phyloP scores from a whole-genome alignment of 2,113 vertebrate species.

The Puffinus mauretanicus region DNA sequence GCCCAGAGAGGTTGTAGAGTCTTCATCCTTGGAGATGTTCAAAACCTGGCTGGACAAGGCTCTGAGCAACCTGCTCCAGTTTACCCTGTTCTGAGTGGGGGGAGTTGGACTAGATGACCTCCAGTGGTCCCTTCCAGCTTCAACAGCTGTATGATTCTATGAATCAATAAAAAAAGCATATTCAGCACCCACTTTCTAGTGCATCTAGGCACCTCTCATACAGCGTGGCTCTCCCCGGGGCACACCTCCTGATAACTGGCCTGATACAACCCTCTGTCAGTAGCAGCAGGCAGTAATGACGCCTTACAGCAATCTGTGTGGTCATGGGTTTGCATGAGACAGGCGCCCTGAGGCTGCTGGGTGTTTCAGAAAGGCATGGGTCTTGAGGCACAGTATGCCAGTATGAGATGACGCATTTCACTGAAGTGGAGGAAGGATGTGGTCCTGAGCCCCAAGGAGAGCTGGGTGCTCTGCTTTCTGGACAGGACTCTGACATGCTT shows the following conservation, averaged over 20 bases:
- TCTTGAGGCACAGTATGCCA: not conserved
- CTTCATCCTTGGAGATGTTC: not conserved
- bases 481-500: not conserved
- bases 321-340: not conserved
- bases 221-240: not conserved
- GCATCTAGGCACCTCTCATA: not conserved
- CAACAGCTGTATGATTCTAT: not conserved
- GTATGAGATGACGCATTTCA: not conserved
- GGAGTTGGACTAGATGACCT: not conserved
- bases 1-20: not conserved
- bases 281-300: not conserved
- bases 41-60: not conserved
- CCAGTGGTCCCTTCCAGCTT: not conserved
- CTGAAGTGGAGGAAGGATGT: not conserved
- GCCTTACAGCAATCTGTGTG: not conserved
- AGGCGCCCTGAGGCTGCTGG: not conserved
- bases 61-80: not conserved
- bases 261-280: no score
- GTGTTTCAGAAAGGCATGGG: not conserved
- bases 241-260: not conserved
- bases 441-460: not conserved
- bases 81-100: not conserved
- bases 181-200: not conserved
- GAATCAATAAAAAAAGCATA: not conserved
- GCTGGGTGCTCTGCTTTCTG: not conserved